Conservation (phyloP, 37 sponge, comb jelly and placozoan genomes). For the Chondrilla cf. caribensis region DNA sequence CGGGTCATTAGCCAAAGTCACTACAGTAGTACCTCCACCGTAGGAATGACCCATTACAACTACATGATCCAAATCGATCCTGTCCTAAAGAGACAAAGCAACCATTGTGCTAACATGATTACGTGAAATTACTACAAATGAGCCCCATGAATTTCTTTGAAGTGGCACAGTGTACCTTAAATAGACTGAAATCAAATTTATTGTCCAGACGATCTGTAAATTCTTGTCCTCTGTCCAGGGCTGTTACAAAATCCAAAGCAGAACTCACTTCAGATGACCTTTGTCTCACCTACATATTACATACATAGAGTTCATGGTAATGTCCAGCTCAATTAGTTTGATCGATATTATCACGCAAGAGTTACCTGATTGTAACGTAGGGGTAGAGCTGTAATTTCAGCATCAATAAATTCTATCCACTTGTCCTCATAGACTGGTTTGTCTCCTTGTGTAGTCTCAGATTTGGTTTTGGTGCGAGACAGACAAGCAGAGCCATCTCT, state of each 20-base stretch:
- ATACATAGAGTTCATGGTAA: no score
- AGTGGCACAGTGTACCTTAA: no score
- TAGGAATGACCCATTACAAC: slow-evolving; percentile 77
- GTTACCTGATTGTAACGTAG: slow-evolving; percentile 9
- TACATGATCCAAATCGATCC: slow-evolving; percentile 40
- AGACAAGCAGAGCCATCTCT: slow-evolving; percentile 54
- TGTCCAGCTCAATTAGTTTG: no score
- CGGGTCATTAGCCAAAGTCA: slow-evolving; percentile 53
- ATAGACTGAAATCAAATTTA: slow-evolving; percentile 43
- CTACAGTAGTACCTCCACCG: slow-evolving; percentile 63
- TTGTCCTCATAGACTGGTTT: not conserved
- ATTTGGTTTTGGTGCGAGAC: not conserved
- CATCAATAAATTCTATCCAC: not conserved
- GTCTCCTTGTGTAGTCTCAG: not conserved
- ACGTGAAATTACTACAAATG: no score
- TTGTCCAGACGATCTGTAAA: slow-evolving; percentile 42
- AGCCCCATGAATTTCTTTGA: no score
- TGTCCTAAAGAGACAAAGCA: slow-evolving; percentile 36
- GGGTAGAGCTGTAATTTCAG: not conserved
- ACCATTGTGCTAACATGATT: no score
- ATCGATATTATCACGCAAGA: no score
- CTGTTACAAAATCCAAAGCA: slow-evolving; percentile 41
- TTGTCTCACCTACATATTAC: not conserved
- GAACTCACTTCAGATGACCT: slow-evolving; percentile 31
- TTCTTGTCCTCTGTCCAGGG: slow-evolving; percentile 45